These are phyloP conservation scores for Phytoseiulus persimilis DNA, from an alignment of 2,888 invertebrate genomes.

Conservation along the genomic window DNA sequence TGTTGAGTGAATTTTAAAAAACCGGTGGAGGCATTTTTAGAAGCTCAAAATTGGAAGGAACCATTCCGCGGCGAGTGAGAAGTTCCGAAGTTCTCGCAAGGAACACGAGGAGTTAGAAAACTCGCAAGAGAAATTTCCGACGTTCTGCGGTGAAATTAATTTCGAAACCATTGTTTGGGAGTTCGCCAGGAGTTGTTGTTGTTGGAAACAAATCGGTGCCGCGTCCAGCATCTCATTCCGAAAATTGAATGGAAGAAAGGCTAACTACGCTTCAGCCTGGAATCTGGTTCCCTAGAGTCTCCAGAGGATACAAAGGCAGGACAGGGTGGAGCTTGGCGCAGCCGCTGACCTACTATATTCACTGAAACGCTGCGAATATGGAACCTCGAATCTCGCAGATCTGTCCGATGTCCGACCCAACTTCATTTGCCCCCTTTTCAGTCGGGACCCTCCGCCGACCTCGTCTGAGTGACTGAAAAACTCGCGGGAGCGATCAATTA, in stretches of 20 bases:
- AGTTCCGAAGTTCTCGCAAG: not conserved
- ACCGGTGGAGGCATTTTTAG: not conserved
- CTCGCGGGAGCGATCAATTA: too few species aligned
- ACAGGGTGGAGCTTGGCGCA: not conserved
- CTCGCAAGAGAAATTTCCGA: too few species aligned
- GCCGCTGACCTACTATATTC: not conserved
- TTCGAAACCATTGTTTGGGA: too few species aligned
- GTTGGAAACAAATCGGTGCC: too few species aligned
- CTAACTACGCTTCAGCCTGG: not conserved
- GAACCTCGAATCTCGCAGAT: not conserved
- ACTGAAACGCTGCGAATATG: not conserved
- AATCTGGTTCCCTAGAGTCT: not conserved
- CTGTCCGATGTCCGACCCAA: not conserved
- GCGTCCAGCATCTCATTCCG: too few species aligned
- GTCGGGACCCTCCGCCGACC: too few species aligned
- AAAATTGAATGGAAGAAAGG: not conserved
- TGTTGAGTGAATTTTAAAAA: not conserved
- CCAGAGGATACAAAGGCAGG: not conserved
- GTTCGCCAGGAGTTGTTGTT: too few species aligned
- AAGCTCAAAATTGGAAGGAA: not conserved
- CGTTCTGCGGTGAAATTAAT: too few species aligned
- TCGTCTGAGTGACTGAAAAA: too few species aligned
- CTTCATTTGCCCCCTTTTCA: too few species aligned
- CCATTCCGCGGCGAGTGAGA: not conserved
- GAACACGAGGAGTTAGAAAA: not conserved